These are phyloP conservation scores for Callinectes sapidus DNA, from an alignment of 2,888 invertebrate genomes.

Conservation along the genomic window DNA sequence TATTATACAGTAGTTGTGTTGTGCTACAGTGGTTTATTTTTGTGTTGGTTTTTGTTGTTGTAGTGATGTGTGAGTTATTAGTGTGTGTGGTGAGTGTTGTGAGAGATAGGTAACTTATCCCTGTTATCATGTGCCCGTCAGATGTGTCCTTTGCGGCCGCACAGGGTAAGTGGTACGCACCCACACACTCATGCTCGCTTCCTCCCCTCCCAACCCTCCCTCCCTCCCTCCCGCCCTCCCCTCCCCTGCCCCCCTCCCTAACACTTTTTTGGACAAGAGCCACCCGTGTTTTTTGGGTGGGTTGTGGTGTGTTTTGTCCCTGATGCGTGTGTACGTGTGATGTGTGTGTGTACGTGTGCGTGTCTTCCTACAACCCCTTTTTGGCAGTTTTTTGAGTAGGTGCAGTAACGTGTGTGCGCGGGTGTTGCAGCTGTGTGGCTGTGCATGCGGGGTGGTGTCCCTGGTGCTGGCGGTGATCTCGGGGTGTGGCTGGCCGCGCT, in stretches of 20 bases:
- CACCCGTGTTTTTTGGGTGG: constrained; percentile 55
- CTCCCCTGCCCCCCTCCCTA: constrained; percentile 41
- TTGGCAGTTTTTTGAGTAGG: constrained; percentile 62
- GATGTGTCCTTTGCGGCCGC: constrained; percentile 51
- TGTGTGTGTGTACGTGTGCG: neutral
- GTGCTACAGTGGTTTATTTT: neutral
- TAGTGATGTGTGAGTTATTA: neutral
- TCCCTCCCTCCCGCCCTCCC: constrained; percentile 40
- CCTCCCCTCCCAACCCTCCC: neutral
- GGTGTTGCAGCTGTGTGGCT: constrained; percentile 72
- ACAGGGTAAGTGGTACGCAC: constrained; percentile 57
- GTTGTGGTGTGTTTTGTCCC: constrained; percentile 35
- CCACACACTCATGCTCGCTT: constrained; percentile 24
- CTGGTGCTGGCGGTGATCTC: constrained; percentile 72
- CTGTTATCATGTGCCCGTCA: constrained; percentile 59
- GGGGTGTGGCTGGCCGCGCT: constrained; percentile 73
- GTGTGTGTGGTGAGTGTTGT: neutral
- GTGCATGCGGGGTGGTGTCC: constrained; percentile 73
- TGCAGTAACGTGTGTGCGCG: constrained; percentile 51
- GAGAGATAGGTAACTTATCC: neutral
- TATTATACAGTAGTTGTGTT: neutral
- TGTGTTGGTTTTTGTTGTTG: neutral
- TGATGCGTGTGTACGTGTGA: neutral
- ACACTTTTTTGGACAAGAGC: constrained; percentile 48
- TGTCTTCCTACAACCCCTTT: constrained; percentile 3